Evolutionary conservation across 2,797 vertebrate species (phyloP), one percentile per base, ranked within the genome.

Genomic region (Smutsia temminckii): DNA sequence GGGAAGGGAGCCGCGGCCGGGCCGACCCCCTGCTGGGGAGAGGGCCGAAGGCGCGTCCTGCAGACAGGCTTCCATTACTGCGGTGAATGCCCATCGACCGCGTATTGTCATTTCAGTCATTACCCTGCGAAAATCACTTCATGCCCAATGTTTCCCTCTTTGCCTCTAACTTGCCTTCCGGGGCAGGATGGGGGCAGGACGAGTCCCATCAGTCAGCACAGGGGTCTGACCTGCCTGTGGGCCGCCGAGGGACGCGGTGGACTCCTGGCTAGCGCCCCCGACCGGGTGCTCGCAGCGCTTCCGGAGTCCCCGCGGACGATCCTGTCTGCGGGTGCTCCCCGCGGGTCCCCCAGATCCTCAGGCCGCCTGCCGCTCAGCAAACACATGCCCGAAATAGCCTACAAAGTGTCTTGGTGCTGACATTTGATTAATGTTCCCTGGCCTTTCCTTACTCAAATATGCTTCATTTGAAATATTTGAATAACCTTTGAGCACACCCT

Each of bases 61-160:
- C 83, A 25, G 72, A 83, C 53, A 6, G 72, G 66, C 93, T 83
- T 97, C 97, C 91, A 59, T 42, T 2, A 6, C 42, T 51, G 27
- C 78, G 89, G 97, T 34, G 10, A 2, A 95, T 93, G 55, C 34
- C 68, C 0, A 0, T 93, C n/a, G 6, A 75, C 86, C 32, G 86
- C 1, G 0, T 27, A 21, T 91, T 95, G 95, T 92, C 86, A 37
- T 91, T 93, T 97, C 94, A 59, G 94, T 96, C 37, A 20, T 94
- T 96, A 93, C 91, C 92, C 59, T 8, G 13, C 13, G 20, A 95
- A 96, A 96, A 97, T 96, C 5, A 95, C 89, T 97, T 94, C 89
- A 97, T 97, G 96, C 68, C 97, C 97, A 98, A 55, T 96, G 92
- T 93, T 95, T 95, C 61, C 61, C 53, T 69, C 10, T 69, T 97